These are phyloP conservation scores for Philereme vetulata DNA, from an alignment of 2,888 invertebrate genomes.

Conservation along the genomic window DNA sequence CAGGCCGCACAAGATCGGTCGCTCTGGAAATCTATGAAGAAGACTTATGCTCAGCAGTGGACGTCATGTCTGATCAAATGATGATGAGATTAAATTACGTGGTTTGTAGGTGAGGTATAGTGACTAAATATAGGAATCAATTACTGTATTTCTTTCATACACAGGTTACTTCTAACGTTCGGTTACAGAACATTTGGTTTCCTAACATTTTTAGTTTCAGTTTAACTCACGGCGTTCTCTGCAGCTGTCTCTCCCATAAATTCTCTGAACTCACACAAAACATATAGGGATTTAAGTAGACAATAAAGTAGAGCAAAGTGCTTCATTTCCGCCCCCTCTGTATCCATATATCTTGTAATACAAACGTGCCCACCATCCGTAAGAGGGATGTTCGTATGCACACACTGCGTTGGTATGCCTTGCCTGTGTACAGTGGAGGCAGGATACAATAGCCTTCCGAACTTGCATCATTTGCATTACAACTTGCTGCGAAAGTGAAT, in stretches of 20 bases:
- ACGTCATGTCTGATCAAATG: too few relatives aligned
- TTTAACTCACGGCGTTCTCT: not conserved
- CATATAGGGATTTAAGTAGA: conserved; percentile 7
- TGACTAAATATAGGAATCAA: too few relatives aligned
- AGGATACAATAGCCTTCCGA: not conserved
- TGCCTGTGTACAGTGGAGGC: conserved; percentile 7
- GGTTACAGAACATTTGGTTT: too few relatives aligned
- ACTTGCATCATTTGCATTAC: not conserved
- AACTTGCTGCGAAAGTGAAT: too few relatives aligned
- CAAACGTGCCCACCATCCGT: conserved; percentile 6
- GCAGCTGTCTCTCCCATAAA: not conserved
- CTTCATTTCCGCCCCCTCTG: conserved; percentile 16
- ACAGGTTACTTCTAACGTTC: too few relatives aligned
- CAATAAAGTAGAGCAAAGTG: conserved; percentile 21
- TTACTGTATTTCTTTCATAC: too few relatives aligned
- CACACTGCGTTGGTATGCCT: conserved; percentile 1
- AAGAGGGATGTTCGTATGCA: conserved; percentile 14
- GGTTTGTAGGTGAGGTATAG: too few relatives aligned
- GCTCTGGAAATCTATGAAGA: too few relatives aligned
- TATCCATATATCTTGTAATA: conserved; percentile 27
- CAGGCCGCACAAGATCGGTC: too few relatives aligned
- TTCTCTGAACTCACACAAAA: conserved; percentile 3
- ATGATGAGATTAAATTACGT: too few relatives aligned
- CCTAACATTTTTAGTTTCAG: too few relatives aligned
- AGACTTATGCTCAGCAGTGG: too few relatives aligned